These are phyloP conservation scores for Drosophila grimshawi DNA, from an alignment of 1,140 invertebrate genomes.

Conservation along the genomic window DNA sequence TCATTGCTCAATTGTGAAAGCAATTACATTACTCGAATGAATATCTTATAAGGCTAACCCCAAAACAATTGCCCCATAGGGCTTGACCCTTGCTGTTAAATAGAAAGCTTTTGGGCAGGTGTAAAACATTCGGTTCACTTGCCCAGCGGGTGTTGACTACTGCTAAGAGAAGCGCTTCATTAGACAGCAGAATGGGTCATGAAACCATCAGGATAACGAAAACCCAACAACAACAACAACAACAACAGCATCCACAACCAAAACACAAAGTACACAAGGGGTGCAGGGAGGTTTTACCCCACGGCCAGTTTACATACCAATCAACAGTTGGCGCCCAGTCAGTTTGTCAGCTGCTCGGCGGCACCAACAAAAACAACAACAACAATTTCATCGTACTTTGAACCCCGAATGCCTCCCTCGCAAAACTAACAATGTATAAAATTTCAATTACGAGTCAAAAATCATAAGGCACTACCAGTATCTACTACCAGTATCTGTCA, in stretches of 20 bases:
- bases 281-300: not conserved
- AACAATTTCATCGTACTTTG: constrained; percentile 1
- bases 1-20: constrained; percentile 70
- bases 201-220: constrained; percentile 5
- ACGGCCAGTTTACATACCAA: constrained; percentile 34
- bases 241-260: not conserved
- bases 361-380: not conserved
- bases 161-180: constrained; percentile 62
- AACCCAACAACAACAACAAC: not conserved
- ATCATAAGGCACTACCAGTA: constrained; percentile 43
- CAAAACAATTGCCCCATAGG: constrained; percentile 34
- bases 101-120: constrained; percentile 34
- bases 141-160: constrained; percentile 44
- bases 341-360: constrained; percentile 4
- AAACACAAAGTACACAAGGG: not conserved
- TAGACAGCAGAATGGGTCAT: constrained; percentile 44
- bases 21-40: constrained; percentile 60
- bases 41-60: constrained; percentile 6
- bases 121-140: not conserved
- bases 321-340: constrained; percentile 58
- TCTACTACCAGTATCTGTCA: constrained; percentile 1
- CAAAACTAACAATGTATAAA: constrained; percentile 77
- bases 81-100: constrained; percentile 51
- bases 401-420: not conserved
- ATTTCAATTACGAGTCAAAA: constrained; percentile 78